These are phyloP conservation scores for Gopherus flavomarginatus DNA, from an alignment of 2,113 vertebrate genomes.

Conservation along the genomic window DNA sequence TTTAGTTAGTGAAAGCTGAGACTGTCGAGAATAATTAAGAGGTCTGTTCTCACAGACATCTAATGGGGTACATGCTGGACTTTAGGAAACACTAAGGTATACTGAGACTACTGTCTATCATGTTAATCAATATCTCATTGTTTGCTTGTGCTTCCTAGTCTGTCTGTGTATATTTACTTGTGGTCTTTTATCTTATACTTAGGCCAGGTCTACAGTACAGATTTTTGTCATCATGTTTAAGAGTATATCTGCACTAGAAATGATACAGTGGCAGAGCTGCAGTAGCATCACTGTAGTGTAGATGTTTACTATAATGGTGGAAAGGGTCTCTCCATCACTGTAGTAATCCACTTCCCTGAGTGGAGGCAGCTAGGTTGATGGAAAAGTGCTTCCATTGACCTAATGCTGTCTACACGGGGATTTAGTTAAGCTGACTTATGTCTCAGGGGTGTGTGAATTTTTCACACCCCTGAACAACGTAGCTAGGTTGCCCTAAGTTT, in stretches of 20 bases:
- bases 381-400: not conserved
- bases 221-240: not conserved
- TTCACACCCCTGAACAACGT: not conserved
- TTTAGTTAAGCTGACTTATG: not conserved
- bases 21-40: not conserved
- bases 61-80: not conserved
- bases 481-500: not conserved
- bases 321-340: not conserved
- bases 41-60: not conserved
- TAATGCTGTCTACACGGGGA: not conserved
- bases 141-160: not conserved
- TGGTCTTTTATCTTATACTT: not conserved
- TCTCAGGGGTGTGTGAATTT: not conserved
- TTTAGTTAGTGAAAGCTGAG: not conserved
- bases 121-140: constrained; percentile 1
- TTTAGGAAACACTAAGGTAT: not conserved
- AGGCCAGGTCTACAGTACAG: not conserved
- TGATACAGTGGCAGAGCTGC: not conserved
- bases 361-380: not conserved
- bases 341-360: not conserved
- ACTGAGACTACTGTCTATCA: not conserved
- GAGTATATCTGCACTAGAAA: not conserved
- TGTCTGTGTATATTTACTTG: not conserved
- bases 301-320: too few relatives aligned
- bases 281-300: too few relatives aligned